Evolutionary conservation across 2,888 invertebrate species (phyloP).

Genomic region (Pyrgus malvae): DNA sequence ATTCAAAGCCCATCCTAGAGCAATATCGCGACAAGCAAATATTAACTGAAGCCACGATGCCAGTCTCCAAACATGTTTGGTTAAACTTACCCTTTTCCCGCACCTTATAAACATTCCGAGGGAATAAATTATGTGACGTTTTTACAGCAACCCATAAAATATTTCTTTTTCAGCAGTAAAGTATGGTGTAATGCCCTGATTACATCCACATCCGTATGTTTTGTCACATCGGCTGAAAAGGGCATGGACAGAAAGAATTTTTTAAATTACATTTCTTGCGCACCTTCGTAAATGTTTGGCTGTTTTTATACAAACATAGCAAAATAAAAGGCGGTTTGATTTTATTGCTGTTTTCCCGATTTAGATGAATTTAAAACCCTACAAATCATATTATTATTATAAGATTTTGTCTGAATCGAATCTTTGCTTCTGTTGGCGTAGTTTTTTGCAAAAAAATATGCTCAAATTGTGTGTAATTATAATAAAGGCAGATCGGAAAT

Average conservation of each 20-base stretch:
- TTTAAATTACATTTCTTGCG: conserved; percentile 13
- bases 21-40: background rate
- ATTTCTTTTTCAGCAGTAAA: conserved; percentile 24
- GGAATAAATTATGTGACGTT: conserved; percentile 32
- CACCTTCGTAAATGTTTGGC: background rate
- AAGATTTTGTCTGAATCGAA: too few species aligned
- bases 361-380: too few species aligned
- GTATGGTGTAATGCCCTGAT: conserved; percentile 12
- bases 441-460: too few species aligned
- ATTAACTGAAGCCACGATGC: conserved; percentile 45
- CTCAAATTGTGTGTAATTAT: too few species aligned
- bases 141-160: conserved; percentile 25
- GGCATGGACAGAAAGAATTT: conserved; percentile 14
- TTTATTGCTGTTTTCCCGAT: background rate
- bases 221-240: conserved; percentile 15
- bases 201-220: conserved; percentile 20
- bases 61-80: conserved; percentile 41
- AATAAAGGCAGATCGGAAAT: too few species aligned
- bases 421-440: too few species aligned
- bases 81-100: conserved; percentile 13
- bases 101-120: conserved; percentile 28
- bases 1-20: too few species aligned
- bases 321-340: background rate
- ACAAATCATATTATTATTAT: too few species aligned
- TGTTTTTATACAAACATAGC: conserved; percentile 4